Conservation (phyloP, 2,113 vertebrate species). For the Symphodus melops region DNA sequence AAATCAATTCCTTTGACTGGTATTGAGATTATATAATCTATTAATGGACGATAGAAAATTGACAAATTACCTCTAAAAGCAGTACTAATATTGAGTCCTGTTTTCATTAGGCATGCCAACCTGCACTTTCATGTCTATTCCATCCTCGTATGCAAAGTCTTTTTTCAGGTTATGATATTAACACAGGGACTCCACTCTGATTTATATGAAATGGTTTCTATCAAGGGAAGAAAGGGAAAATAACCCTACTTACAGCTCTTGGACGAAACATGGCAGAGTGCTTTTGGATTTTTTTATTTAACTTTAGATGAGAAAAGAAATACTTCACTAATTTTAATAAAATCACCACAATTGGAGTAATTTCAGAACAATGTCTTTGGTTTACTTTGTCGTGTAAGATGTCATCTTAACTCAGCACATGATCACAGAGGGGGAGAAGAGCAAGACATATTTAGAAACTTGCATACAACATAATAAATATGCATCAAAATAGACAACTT, state of each 20-base stretch:
- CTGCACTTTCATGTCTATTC: constrained; percentile 1
- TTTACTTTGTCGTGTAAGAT: too few species aligned
- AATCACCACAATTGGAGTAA: too few species aligned
- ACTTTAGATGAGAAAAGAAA: not conserved
- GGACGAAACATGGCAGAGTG: not conserved
- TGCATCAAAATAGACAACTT: too few species aligned
- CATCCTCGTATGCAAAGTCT: not conserved
- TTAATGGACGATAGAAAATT: constrained; percentile 15
- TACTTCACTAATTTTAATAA: too few species aligned
- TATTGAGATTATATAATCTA: constrained; percentile 16
- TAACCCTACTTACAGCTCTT: not conserved
- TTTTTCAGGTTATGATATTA: constrained; percentile 19
- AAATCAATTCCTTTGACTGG: constrained; percentile 19
- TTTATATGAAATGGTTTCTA: not conserved
- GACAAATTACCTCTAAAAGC: constrained; percentile 46
- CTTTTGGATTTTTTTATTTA: not conserved
- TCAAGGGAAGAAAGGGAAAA: not conserved
- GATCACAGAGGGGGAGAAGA: too few species aligned
- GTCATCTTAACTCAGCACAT: too few species aligned
- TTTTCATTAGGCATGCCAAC: constrained; percentile 41
- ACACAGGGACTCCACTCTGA: constrained; percentile 9
- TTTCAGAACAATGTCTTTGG: too few species aligned
- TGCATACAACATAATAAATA: too few species aligned
- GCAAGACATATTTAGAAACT: too few species aligned
- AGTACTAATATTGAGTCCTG: constrained; percentile 18